phyloP scores from a whole-genome alignment of 2,888 invertebrate species.

The Sinhomidia bicolor region DNA sequence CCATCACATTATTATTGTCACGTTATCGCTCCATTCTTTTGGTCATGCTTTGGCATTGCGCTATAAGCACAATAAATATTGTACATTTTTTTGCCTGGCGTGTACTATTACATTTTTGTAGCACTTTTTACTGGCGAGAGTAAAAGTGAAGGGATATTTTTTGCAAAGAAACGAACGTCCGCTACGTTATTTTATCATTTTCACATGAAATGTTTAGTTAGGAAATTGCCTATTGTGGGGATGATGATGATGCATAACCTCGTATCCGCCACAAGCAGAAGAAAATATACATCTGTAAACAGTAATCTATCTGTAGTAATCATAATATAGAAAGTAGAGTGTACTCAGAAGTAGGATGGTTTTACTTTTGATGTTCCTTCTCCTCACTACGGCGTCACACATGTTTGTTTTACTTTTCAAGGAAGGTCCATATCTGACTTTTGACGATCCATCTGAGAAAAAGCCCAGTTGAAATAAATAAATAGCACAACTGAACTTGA shows the following conservation, averaged over 20 bases:
- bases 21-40: background rate
- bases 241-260: background rate
- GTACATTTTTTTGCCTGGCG: background rate
- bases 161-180: background rate
- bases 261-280: background rate
- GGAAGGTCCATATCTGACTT: too few relatives aligned
- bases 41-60: background rate
- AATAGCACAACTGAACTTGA: background rate
- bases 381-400: too few relatives aligned
- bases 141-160: background rate
- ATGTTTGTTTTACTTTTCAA: background rate
- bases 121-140: background rate
- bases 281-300: background rate
- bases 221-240: too few relatives aligned
- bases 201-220: constrained; percentile 8
- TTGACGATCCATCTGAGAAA: too few relatives aligned
- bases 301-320: background rate
- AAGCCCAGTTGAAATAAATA: too few relatives aligned
- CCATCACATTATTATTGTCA: background rate
- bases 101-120: background rate
- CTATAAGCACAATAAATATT: background rate
- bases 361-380: too few relatives aligned
- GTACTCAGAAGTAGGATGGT: too few relatives aligned
- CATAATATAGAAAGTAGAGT: too few relatives aligned
- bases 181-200: constrained; percentile 21